phyloP scores from a whole-genome alignment of 2,113 vertebrate species.

The Mohoua ochrocephala region DNA sequence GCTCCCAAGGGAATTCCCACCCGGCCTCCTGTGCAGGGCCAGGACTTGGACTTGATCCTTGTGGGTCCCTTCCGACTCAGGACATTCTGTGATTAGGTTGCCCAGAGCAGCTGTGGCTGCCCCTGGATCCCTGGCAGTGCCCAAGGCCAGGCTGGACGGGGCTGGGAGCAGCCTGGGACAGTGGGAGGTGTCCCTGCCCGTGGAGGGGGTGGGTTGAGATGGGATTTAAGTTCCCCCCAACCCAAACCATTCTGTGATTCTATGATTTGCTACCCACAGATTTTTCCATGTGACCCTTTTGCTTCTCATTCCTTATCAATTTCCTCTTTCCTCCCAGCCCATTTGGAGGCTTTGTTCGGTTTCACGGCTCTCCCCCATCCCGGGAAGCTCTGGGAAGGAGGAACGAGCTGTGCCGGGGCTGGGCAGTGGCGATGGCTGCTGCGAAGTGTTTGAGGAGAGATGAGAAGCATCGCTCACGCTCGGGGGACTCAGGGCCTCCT shows the following conservation, averaged over 20 bases:
- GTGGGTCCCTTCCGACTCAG: neutral
- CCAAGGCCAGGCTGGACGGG: neutral
- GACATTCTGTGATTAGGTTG: neutral
- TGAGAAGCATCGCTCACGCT: neutral
- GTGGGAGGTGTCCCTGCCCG: neutral
- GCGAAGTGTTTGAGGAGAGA: neutral
- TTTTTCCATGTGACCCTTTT: neutral
- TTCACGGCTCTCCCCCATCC: neutral
- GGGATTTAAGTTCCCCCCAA: neutral
- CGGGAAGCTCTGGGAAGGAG: neutral
- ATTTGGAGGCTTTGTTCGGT: neutral
- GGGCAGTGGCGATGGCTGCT: neutral
- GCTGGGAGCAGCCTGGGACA: neutral
- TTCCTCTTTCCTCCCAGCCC: neutral
- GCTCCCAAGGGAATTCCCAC: neutral
- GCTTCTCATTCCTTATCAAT: neutral
- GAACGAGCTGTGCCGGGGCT: fast-evolving
- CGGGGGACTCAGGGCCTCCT: neutral
- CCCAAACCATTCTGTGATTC: neutral
- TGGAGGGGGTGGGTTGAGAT: neutral
- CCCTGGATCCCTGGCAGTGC: neutral
- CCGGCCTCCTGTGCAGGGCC: neutral
- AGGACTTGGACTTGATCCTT: neutral
- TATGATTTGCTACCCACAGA: neutral
- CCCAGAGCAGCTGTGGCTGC: neutral